These are phyloP conservation scores for Trachelus troglodyta DNA, from an alignment of 2,888 invertebrate genomes.

Conservation along the genomic window DNA sequence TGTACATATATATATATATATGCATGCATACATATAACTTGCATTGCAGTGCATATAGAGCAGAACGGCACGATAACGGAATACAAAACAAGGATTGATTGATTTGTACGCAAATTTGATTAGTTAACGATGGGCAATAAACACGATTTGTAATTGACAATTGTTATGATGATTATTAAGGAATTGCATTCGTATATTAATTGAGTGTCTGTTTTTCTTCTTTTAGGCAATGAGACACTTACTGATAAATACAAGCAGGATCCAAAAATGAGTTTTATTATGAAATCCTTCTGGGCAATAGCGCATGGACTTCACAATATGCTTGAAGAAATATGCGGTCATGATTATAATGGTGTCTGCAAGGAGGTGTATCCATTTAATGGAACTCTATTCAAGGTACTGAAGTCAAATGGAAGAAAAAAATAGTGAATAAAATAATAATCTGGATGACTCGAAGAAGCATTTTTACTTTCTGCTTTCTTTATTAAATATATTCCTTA, in stretches of 20 bases:
- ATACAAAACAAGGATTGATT: background rate
- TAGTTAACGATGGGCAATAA: background rate
- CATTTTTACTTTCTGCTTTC: background rate
- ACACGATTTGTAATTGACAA: background rate
- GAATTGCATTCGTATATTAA: background rate
- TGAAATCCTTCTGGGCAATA: slow-evolving; percentile 81
- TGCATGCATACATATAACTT: background rate
- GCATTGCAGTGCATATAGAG: background rate
- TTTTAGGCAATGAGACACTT: slow-evolving; percentile 72
- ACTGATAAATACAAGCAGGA: slow-evolving; percentile 75
- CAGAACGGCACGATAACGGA: background rate
- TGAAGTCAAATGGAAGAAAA: slow-evolving; percentile 3
- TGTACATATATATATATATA: too few species aligned
- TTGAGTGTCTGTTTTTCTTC: background rate
- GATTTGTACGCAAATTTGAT: background rate
- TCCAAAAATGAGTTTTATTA: slow-evolving; percentile 83
- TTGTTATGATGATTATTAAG: background rate
- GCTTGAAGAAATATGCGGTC: slow-evolving; percentile 75
- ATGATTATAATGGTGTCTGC: slow-evolving; percentile 70
- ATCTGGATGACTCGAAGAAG: background rate
- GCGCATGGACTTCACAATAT: slow-evolving; percentile 80
- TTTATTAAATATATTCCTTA: background rate
- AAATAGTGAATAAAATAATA: background rate
- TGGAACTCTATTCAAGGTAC: slow-evolving; percentile 74
- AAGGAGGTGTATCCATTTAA: slow-evolving; percentile 77